phyloP scores from a whole-genome alignment of 2,113 vertebrate species.

The Suricata suricatta region DNA sequence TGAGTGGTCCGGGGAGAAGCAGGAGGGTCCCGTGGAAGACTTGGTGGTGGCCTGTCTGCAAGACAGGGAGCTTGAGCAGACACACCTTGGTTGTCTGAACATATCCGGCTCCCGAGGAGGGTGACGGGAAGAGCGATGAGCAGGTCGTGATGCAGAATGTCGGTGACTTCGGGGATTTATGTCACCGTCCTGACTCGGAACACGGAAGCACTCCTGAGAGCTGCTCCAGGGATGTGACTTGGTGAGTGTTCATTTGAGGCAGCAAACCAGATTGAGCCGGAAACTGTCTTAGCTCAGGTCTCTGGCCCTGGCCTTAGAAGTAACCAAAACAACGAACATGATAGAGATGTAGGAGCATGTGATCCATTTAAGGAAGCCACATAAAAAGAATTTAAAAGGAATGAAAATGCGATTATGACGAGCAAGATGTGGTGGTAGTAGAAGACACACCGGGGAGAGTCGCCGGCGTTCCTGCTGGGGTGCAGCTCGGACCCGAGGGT shows the following conservation, averaged over 20 bases:
- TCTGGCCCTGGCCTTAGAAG: neutral
- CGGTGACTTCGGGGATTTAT: neutral
- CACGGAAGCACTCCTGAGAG: accelerated
- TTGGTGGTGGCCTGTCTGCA: too few relatives aligned
- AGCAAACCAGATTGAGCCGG: accelerated
- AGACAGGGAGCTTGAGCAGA: accelerated
- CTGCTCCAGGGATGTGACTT: neutral
- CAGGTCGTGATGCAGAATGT: accelerated
- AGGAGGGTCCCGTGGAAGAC: accelerated
- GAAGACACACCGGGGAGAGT: neutral
- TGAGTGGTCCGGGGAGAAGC: accelerated
- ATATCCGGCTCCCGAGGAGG: accelerated
- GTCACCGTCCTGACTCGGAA: accelerated
- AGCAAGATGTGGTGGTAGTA: neutral
- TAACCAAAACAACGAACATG: neutral
- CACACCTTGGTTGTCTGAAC: accelerated
- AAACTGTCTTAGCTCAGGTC: neutral
- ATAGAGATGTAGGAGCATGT: too few relatives aligned
- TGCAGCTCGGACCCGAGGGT: too few relatives aligned
- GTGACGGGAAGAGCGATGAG: neutral
- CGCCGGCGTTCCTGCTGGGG: neutral
- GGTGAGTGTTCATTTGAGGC: neutral
- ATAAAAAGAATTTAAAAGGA: neutral
- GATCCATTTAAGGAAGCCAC: neutral
- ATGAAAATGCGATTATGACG: neutral